These are phyloP conservation scores for Antedon mediterranea DNA, from an alignment of 53 echinoderm and acorn worm species.

Conservation along the genomic window DNA sequence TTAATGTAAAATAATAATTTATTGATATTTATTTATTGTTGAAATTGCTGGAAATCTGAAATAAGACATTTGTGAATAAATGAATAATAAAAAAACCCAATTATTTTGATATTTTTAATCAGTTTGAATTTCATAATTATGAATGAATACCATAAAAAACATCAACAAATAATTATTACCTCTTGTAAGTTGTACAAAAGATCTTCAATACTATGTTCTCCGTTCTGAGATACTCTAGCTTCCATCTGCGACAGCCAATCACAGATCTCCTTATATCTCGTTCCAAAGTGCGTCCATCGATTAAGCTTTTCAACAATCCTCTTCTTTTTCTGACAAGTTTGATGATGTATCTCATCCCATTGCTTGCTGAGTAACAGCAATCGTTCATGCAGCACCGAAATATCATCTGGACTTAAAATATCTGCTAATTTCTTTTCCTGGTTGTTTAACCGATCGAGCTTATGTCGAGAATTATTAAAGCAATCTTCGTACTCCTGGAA, in stretches of 20 bases:
- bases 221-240: slow-evolving; percentile 71
- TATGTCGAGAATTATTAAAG: slow-evolving; percentile 40
- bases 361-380: slow-evolving; percentile 75
- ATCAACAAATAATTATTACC: slow-evolving; percentile 35
- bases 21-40: neutral
- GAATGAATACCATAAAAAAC: slow-evolving; percentile 1
- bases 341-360: slow-evolving; percentile 76
- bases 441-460: slow-evolving; percentile 58
- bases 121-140: too few species aligned
- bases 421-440: slow-evolving; percentile 43
- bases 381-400: slow-evolving; percentile 86
- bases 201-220: slow-evolving; percentile 92
- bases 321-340: slow-evolving; percentile 70
- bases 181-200: slow-evolving; percentile 64
- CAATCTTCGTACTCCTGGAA: slow-evolving; percentile 65
- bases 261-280: slow-evolving; percentile 70
- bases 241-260: slow-evolving; percentile 98
- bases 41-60: neutral
- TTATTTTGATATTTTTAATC: too few species aligned
- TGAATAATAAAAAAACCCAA: too few species aligned
- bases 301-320: slow-evolving; percentile 70
- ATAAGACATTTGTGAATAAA: too few species aligned
- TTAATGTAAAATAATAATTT: too few species aligned
- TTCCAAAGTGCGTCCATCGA: slow-evolving; percentile 65
- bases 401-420: slow-evolving; percentile 69